These are phyloP conservation scores for Phania funesta DNA, from an alignment of 2,888 invertebrate genomes.

Conservation along the genomic window DNA sequence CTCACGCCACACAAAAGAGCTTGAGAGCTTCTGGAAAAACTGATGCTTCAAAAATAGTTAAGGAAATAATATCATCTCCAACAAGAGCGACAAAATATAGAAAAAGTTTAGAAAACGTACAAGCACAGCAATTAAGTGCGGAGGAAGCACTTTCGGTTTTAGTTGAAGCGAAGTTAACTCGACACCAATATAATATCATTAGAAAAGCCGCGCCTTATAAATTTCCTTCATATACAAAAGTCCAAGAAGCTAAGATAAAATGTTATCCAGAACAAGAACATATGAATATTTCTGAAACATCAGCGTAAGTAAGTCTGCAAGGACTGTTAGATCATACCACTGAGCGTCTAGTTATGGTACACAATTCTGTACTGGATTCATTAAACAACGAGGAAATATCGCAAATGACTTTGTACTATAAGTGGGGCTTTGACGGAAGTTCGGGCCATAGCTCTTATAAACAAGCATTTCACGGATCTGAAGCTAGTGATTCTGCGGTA, in stretches of 20 bases:
- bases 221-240: conserved; percentile 9
- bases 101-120: conserved; percentile 10
- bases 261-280: conserved; percentile 28
- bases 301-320: conserved; percentile 16
- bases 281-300: conserved; percentile 14
- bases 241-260: conserved; percentile 18
- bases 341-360: background rate
- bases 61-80: conserved; percentile 35
- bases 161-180: conserved; percentile 68
- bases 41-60: conserved; percentile 41
- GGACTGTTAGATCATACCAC: conserved; percentile 17
- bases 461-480: conserved; percentile 14
- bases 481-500: conserved; percentile 21
- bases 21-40: conserved; percentile 53
- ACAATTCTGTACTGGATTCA: conserved; percentile 13
- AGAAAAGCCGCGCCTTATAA: conserved; percentile 43
- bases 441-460: background rate
- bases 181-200: conserved; percentile 69
- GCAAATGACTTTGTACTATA: background rate
- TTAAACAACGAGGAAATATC: conserved; percentile 19
- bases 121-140: conserved; percentile 54
- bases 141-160: conserved; percentile 71
- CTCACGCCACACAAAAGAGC: conserved; percentile 39
- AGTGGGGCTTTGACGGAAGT: background rate
- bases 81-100: conserved; percentile 37